These are phyloP conservation scores for Gambusia yucatana DNA, from an alignment of 2,797 vertebrate species.

Conservation along the genomic window DNA sequence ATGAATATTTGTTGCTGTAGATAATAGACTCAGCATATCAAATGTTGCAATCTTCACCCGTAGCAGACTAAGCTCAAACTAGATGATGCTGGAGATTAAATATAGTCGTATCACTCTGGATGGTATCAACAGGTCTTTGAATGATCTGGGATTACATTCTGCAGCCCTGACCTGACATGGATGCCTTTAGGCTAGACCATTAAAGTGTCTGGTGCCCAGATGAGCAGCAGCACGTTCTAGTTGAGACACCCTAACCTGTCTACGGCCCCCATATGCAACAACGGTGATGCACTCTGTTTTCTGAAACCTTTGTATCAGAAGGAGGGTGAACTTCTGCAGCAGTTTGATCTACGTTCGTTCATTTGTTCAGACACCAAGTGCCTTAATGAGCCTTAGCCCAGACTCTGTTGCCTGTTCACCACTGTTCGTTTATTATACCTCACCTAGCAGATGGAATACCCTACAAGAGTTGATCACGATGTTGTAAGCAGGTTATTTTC, in stretches of 20 bases:
- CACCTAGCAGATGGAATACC: not conserved
- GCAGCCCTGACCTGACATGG: not conserved
- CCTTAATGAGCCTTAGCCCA: not conserved
- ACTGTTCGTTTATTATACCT: not conserved
- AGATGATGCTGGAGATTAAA: not conserved
- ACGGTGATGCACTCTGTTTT: not conserved
- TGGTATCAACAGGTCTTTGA: constrained; percentile 1
- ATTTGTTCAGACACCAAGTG: not conserved
- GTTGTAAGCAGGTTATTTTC: not conserved
- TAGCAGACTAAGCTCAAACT: constrained; percentile 53
- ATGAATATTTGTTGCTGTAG: constrained; percentile 2
- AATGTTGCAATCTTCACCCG: constrained; percentile 39
- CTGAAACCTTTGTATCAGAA: not conserved
- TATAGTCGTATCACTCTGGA: not conserved
- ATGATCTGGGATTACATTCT: not conserved
- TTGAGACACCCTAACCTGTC: not conserved
- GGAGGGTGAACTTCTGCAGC: not conserved
- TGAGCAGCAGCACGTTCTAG: not conserved
- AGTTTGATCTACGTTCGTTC: not conserved
- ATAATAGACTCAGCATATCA: not conserved
- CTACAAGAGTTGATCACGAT: not conserved
- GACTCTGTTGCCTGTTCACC: not conserved
- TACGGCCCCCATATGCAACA: not conserved
- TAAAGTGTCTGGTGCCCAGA: not conserved
- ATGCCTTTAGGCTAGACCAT: not conserved